Base-by-base conservation (phyloP, 2,113 vertebrate species). In the Neodon shergylaensis region DNA sequence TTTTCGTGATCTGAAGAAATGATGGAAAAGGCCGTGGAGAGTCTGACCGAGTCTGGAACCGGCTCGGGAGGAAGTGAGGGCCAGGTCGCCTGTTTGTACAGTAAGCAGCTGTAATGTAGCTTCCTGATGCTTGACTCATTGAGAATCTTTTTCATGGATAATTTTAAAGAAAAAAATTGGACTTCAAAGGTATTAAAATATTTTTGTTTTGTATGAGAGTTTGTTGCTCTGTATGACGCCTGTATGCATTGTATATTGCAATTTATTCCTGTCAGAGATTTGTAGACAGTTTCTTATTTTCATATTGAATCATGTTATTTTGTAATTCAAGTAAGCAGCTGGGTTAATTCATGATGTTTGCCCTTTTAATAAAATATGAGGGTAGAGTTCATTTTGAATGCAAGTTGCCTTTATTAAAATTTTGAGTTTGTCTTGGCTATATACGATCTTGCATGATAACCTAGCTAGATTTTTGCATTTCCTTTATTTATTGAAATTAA, bases 281-380 rank as follows among this genome's bases (percentile, higher is more conserved):
- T 99, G 98, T 98, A 99, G 99, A 98, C 99, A 99, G 99, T 98
- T 99, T 99, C 98, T 99, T 99, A 99, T 99, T 99, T 99, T 99
- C 98, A 99, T 98, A 99, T 99, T 99, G 98, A 98, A 99, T 99
- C 99, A 98, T 98, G 98, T 99, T 99, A 99, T 99, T 99, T 99
- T 99, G 99, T 99, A 99, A 99, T 98, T 99, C 99, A 98, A 98
- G 98, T 98, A 98, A 98, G 99, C 98, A 99, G 98, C 98, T 98
- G 98, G 99, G 98, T 99, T 98, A 98, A 99, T 99, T 98, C 98
- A 98, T 98, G 98, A 98, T 98, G 98, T 99, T 98, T 98, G 98
- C 98, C 99, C 98, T 99, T 99, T 99, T 98, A 99, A 99, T 99
- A 99, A 99, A 99, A 97, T 96, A 97, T 92, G 98, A 98, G 98